Base-by-base conservation (phyloP, 2,888 invertebrate species). In the Diplazon laetatorius region DNA sequence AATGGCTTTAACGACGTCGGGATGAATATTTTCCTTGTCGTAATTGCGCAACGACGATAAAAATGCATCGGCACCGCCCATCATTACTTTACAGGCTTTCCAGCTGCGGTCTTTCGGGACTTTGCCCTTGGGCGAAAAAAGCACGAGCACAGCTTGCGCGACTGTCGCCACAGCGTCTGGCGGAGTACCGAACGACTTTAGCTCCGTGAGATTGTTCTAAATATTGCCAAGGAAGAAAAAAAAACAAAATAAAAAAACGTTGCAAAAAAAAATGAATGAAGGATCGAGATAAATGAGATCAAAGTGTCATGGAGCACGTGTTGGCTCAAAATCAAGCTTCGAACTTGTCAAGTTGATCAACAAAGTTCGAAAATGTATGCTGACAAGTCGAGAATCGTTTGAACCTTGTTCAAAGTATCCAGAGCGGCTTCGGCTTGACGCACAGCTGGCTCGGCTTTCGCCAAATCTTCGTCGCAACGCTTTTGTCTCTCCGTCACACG, bases 151-250 rank as follows among this genome's bases (percentile, higher is more conserved):
- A 6, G 97, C 98, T 0, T 96, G 95, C 8, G 95, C 94, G 0
- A 98, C 98, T 85, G 94, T 96, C 0, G 96, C 95, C 0, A 98
- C 98, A 68, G 97, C 97, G 48, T 95, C 94, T 0, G 97, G 97
- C 3, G 98, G 98, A 3, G 97, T 94, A 0, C 97, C 97, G 90
- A 98, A 98, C 0, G 98, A 97, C 89, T 98, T 98, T 88, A 98
- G 91, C 91, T 99, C 98, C 0, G 98, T 98, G 82, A 98, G 91
- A 90, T 98, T 98, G 87, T 95, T 95, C 92, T 92, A 79, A 42
- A 79, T 69, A 63, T 37, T 39, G 46, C 63, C 68, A 48, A 52
- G 59, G 39, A 46, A 48, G 20, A 16, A 37, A 6, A 42, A 57
- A 65, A 18, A 37, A 48, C 39, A 68, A 46, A 57, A 50, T 6